Evolutionary conservation across 2,113 vertebrate genomes (phyloP).

Genomic region (Boleophthalmus pectinirostris): DNA sequence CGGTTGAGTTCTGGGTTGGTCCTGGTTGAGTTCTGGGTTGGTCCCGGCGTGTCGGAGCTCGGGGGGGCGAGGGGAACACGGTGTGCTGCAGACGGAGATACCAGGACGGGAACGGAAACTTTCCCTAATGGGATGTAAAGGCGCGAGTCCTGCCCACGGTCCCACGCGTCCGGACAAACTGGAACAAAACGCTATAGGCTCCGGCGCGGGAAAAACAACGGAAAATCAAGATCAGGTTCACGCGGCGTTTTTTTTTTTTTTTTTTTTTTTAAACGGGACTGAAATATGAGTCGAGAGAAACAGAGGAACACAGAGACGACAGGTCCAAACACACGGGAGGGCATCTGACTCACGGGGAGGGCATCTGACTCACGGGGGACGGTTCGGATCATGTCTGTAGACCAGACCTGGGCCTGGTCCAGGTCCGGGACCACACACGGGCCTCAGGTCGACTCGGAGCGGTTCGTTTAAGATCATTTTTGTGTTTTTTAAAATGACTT

Average conservation of each 20-base stretch:
- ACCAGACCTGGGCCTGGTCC: too few relatives aligned
- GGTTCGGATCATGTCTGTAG: too few relatives aligned
- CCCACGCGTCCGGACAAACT: conserved; percentile 8
- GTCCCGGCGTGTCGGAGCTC: background rate
- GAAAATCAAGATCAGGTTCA: background rate
- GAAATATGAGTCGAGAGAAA: background rate
- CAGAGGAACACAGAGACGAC: too few relatives aligned
- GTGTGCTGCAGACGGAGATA: conserved; percentile 50
- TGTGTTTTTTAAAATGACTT: too few relatives aligned
- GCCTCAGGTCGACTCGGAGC: too few relatives aligned
- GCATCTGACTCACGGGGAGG: too few relatives aligned
- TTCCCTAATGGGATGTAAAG: conserved; percentile 7
- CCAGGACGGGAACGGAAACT: conserved; percentile 4
- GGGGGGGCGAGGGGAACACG: conserved; percentile 53
- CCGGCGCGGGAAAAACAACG: background rate
- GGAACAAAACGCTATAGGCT: background rate
- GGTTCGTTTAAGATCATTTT: too few relatives aligned
- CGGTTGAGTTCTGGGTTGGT: too few relatives aligned
- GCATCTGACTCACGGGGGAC: too few relatives aligned
- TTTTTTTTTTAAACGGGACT: background rate
- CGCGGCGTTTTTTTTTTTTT: background rate
- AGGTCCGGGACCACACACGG: too few relatives aligned
- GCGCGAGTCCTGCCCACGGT: background rate
- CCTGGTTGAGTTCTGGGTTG: too few relatives aligned
- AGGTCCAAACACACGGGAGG: too few relatives aligned